Conservation (phyloP, 2,113 vertebrate genomes). For the Hippoglossus stenolepis region DNA sequence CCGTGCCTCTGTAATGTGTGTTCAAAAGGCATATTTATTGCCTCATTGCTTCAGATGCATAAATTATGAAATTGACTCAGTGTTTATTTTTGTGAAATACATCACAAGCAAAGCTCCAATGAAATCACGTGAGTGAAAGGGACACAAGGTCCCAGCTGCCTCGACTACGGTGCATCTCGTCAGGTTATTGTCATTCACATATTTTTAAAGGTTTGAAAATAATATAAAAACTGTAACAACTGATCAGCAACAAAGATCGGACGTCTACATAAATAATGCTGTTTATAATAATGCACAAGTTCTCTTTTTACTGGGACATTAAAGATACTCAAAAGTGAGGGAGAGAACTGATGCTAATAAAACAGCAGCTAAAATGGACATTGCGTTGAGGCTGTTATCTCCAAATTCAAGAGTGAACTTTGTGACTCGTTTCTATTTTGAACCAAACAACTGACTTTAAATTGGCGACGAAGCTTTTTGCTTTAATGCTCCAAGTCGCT, state of each 20-base stretch:
- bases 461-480: no score
- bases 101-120: constrained; percentile 55
- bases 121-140: constrained; percentile 46
- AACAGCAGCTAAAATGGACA: not conserved
- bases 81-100: constrained; percentile 68
- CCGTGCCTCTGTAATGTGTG: constrained; percentile 68
- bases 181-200: no score
- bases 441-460: not conserved
- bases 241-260: not conserved
- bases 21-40: constrained; percentile 78
- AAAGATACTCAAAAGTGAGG: not conserved
- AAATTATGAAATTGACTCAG: constrained; percentile 71
- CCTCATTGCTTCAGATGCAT: constrained; percentile 65
- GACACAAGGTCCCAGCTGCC: constrained; percentile 1
- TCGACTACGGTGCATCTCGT: not conserved
- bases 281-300: not conserved
- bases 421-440: not conserved
- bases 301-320: not conserved
- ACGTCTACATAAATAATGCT: not conserved
- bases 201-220: not conserved
- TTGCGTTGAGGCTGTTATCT: not conserved
- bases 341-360: not conserved
- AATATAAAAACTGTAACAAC: no score
- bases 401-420: not conserved
- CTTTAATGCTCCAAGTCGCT: no score